phyloP scores from a whole-genome alignment of 2,888 invertebrate species.

The Aporophyla lueneburgensis region DNA sequence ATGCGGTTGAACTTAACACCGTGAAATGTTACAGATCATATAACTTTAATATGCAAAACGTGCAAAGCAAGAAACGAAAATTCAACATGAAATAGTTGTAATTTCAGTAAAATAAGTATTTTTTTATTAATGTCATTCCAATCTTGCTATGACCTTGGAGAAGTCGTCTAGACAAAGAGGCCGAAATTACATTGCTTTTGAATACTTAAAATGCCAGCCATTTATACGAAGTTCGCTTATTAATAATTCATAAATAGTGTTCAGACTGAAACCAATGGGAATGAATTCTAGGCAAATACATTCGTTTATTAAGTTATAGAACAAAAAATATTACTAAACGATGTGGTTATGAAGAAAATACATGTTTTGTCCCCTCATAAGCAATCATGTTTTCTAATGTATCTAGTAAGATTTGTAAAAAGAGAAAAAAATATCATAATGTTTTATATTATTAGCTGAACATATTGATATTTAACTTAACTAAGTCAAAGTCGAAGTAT shows the following conservation, averaged over 20 bases:
- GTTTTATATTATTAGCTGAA: too few relatives aligned
- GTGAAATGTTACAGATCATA: neutral
- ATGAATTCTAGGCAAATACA: neutral
- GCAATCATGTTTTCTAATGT: too few relatives aligned
- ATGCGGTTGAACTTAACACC: neutral
- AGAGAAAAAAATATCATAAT: too few relatives aligned
- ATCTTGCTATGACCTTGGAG: neutral
- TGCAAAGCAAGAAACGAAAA: neutral
- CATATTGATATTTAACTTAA: neutral
- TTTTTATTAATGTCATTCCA: neutral
- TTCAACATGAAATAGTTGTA: neutral
- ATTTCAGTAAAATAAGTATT: neutral
- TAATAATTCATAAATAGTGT: neutral
- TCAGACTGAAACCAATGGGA: neutral
- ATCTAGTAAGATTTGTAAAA: too few relatives aligned
- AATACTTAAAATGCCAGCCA: neutral
- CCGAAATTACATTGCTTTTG: neutral
- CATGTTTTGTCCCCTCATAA: neutral
- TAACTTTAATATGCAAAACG: neutral
- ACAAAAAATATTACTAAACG: neutral
- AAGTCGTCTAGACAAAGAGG: slow-evolving; percentile 5
- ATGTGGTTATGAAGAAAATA: neutral
- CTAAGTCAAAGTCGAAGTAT: too few relatives aligned
- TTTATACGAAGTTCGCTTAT: neutral
- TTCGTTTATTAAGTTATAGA: neutral